A percentile compares a stretch with the other conserved stretches of the same genome.
Conservation (phyloP, 2,797 vertebrate species). For the Pogonophryne albipinna region DNA sequence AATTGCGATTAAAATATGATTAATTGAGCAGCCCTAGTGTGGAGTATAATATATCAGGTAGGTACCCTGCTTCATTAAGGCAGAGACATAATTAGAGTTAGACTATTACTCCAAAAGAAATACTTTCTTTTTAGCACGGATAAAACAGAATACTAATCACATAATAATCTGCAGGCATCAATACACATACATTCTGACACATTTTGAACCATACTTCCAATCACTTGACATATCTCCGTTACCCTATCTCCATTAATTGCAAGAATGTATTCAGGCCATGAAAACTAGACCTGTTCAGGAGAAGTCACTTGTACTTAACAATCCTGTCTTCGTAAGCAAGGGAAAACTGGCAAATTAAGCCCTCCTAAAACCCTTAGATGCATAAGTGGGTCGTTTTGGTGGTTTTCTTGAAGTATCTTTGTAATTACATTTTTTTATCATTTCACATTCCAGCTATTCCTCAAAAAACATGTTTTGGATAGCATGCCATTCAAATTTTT, state of each 20-base stretch:
- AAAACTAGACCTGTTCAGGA: slow-evolving; percentile 2
- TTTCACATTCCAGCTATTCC: too few relatives aligned
- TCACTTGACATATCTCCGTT: not conserved
- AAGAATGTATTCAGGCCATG: slow-evolving; percentile 1
- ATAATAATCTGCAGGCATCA: slow-evolving; percentile 20
- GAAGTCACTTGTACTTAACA: slow-evolving; percentile 25
- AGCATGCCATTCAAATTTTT: too few relatives aligned
- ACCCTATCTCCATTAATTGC: not conserved
- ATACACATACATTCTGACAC: not conserved
- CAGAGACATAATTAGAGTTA: slow-evolving; percentile 39
- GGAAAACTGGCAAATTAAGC: slow-evolving; percentile 17
- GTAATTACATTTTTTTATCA: too few relatives aligned
- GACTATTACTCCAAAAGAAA: slow-evolving; percentile 28
- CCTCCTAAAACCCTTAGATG: not conserved
- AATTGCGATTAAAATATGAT: too few relatives aligned
- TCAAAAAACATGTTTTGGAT: too few relatives aligned
- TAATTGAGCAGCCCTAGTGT: too few relatives aligned
- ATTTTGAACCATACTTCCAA: not conserved
- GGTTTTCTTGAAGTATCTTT: too few relatives aligned
- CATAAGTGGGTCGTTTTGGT: too few relatives aligned
- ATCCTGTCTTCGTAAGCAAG: not conserved
- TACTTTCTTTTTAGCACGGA: slow-evolving; percentile 9
- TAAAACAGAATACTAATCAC: slow-evolving; percentile 23
- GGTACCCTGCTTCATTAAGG: slow-evolving; percentile 57
- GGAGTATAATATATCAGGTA: slow-evolving; percentile 16